Conservation (phyloP, 2,888 invertebrate genomes). For the Orchesellides sinensis region DNA sequence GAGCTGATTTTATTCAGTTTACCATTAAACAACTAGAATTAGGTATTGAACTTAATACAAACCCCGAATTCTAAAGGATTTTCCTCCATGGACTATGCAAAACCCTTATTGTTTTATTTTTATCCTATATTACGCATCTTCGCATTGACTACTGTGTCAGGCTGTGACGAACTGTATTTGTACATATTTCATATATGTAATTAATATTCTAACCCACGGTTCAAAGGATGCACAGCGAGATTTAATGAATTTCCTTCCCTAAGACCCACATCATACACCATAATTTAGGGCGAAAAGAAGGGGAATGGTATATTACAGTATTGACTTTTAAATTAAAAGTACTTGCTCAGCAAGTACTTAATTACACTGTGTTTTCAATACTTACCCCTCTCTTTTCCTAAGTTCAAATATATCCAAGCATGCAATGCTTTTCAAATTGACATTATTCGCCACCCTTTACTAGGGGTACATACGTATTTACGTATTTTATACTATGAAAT, state of each 20-base stretch:
- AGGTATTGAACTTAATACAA: too few relatives aligned
- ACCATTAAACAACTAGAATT: too few relatives aligned
- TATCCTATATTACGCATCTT: background rate
- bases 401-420: background rate
- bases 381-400: background rate
- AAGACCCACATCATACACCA: background rate
- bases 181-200: slow-evolving; percentile 5
- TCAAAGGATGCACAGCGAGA: slow-evolving; percentile 41
- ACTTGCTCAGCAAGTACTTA: too few relatives aligned
- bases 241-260: slow-evolving; percentile 43
- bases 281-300: too few relatives aligned
- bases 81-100: too few relatives aligned
- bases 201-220: slow-evolving; percentile 45
- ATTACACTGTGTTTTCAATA: background rate
- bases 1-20: too few relatives aligned
- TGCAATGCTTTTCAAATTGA: background rate
- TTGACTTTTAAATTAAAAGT: too few relatives aligned
- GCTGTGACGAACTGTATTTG: background rate
- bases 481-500: too few relatives aligned
- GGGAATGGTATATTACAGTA: too few relatives aligned
- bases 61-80: too few relatives aligned
- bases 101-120: background rate
- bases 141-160: background rate
- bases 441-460: too few relatives aligned
- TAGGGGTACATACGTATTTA: too few relatives aligned